Conservation (phyloP, 37 sponge, comb jelly and placozoan species). For the Cladorhizidae sp. region DNA sequence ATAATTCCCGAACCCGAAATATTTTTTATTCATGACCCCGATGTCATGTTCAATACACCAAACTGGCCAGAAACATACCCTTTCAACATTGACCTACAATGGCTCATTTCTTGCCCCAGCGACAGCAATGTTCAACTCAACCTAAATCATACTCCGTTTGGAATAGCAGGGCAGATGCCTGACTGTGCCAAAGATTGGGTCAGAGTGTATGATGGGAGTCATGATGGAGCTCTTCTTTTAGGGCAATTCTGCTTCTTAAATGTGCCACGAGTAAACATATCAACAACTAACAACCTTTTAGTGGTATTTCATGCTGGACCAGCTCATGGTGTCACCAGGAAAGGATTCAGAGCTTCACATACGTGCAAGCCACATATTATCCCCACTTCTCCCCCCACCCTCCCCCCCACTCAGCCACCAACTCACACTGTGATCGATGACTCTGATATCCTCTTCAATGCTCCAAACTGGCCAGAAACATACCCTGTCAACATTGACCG, state of each 20-base stretch:
- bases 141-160: background rate
- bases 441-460: background rate
- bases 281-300: background rate
- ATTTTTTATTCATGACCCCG: background rate
- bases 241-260: background rate
- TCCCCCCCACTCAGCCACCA: slow-evolving; percentile 1
- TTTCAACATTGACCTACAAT: slow-evolving; percentile 19
- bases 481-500: slow-evolving; percentile 19
- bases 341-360: slow-evolving; percentile 1
- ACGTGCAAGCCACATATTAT: background rate
- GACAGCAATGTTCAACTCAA: background rate
- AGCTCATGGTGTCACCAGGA: background rate
- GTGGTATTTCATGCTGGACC: slow-evolving; percentile 21
- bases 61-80: slow-evolving; percentile 36
- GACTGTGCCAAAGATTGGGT: slow-evolving; percentile 15
- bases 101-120: slow-evolving; percentile 38
- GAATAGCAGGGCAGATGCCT: slow-evolving; percentile 16
- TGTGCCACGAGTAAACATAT: background rate
- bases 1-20: too few species aligned
- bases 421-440: background rate
- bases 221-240: background rate
- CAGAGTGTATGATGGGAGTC: slow-evolving; percentile 1
- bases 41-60: slow-evolving; percentile 15
- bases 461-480: slow-evolving; percentile 23
- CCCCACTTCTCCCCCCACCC: background rate